phyloP scores from a whole-genome alignment of 2,797 vertebrate species.

The Enteromius radiatus region DNA sequence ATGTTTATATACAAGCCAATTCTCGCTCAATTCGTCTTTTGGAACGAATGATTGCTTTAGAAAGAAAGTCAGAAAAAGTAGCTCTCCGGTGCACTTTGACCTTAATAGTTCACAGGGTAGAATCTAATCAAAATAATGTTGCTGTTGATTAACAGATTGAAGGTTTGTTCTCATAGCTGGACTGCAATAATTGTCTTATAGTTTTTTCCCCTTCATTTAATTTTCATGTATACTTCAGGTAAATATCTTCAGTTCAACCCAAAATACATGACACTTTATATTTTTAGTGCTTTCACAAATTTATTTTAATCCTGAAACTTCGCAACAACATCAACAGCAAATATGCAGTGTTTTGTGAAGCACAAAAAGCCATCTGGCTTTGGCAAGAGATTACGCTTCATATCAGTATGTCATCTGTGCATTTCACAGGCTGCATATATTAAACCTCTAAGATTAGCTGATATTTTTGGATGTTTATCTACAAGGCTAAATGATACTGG shows the following conservation, averaged over 20 bases:
- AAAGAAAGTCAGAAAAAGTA: constrained; percentile 27
- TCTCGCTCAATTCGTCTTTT: constrained; percentile 50
- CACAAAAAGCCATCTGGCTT: background rate
- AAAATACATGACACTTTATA: background rate
- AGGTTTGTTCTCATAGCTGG: background rate
- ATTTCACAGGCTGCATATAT: constrained; percentile 68
- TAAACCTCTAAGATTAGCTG: constrained; percentile 61
- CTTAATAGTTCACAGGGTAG: background rate
- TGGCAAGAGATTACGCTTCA: background rate
- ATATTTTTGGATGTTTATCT: constrained; percentile 69
- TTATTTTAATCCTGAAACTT: background rate
- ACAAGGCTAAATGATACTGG: constrained; percentile 54
- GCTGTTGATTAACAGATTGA: background rate
- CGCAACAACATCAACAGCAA: background rate
- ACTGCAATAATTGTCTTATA: background rate
- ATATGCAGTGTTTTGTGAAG: background rate
- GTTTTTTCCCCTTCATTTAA: background rate
- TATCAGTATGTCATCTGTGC: constrained; percentile 66
- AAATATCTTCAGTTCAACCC: background rate
- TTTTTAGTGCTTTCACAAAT: background rate
- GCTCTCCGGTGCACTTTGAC: constrained; percentile 14
- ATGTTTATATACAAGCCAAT: constrained; percentile 60
- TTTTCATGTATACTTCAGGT: background rate
- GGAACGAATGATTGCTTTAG: constrained; percentile 48
- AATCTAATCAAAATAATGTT: background rate